phyloP scores from a whole-genome alignment of 1,140 invertebrate genomes.

The Drosophila albomicans region DNA sequence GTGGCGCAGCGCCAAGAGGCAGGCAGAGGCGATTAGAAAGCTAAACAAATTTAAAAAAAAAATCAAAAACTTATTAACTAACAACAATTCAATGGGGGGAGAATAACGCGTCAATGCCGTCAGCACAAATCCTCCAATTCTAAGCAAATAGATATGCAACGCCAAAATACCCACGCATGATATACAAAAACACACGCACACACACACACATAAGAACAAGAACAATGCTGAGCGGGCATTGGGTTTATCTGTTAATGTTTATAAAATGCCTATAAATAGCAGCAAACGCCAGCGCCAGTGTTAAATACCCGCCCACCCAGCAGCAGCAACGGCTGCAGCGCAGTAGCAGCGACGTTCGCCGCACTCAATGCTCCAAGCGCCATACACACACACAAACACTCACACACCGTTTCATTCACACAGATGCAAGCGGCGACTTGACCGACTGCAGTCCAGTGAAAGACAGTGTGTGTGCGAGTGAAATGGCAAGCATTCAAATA shows the following conservation, averaged over 20 bases:
- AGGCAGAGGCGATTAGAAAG: constrained; percentile 35
- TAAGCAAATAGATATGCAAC: constrained; percentile 41
- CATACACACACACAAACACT: constrained; percentile 46
- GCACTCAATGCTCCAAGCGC: constrained; percentile 57
- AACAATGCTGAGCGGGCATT: constrained; percentile 48
- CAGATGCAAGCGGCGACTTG: constrained; percentile 51
- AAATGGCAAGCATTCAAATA: constrained; percentile 42
- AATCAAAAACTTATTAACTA: constrained; percentile 53
- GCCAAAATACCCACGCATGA: constrained; percentile 19
- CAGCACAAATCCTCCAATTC: constrained; percentile 50
- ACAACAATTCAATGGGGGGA: constrained; percentile 39
- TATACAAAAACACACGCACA: constrained; percentile 4
- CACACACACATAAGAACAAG: constrained; percentile 9
- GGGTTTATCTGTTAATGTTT: constrained; percentile 77
- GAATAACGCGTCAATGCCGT: constrained; percentile 45
- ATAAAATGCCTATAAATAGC: constrained; percentile 78
- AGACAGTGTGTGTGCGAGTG: constrained; percentile 18
- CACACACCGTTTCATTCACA: constrained; percentile 39
- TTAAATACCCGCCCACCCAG: constrained; percentile 68
- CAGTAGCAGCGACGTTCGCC: constrained; percentile 31
- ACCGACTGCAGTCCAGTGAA: constrained; percentile 30
- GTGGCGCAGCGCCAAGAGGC: constrained; percentile 31
- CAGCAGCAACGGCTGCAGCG: constrained; percentile 3
- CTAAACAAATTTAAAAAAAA: constrained; percentile 48
- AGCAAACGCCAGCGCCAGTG: constrained; percentile 51